phyloP scores from a whole-genome alignment of 92 coral and sea anemone genomes.

The Epizoanthus rinbou region DNA sequence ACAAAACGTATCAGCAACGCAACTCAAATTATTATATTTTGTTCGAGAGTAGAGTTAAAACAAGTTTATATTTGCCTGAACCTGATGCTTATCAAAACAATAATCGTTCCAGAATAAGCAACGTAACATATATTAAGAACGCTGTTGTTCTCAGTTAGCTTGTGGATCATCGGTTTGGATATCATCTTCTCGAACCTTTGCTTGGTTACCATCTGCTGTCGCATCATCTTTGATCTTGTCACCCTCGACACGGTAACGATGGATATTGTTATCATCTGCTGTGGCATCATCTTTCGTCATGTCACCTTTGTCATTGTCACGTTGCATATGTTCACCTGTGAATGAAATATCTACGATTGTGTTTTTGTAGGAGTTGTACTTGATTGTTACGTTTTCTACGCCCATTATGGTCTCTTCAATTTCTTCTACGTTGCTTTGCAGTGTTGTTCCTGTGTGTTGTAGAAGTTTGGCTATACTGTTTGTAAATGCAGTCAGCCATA shows the following conservation, averaged over 20 bases:
- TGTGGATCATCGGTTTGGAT: background rate
- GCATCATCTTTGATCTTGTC: too few species aligned
- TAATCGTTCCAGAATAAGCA: too few species aligned
- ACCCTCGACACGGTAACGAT: too few species aligned
- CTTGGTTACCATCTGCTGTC: background rate
- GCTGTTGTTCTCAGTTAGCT: too few species aligned
- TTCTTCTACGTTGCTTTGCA: background rate
- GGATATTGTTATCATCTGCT: too few species aligned
- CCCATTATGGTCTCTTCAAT: conserved; percentile 33
- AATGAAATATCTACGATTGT: conserved; percentile 22
- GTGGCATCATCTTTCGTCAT: conserved; percentile 21
- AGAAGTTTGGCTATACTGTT: conserved; percentile 6
- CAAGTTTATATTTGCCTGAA: too few species aligned
- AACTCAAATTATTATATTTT: too few species aligned
- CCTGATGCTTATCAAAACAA: too few species aligned
- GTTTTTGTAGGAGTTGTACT: conserved; percentile 10
- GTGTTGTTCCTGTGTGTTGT: conserved; percentile 21
- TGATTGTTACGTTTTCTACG: background rate
- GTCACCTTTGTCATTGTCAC: background rate
- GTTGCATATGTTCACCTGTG: conserved; percentile 1
- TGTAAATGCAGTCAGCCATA: conserved; percentile 40
- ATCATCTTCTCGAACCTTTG: background rate
- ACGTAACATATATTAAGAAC: too few species aligned
- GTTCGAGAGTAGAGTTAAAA: too few species aligned
- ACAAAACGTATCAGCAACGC: too few species aligned